Evolutionary conservation across 2,888 invertebrate genomes (phyloP).

Genomic region (Hanleya hanleyi): DNA sequence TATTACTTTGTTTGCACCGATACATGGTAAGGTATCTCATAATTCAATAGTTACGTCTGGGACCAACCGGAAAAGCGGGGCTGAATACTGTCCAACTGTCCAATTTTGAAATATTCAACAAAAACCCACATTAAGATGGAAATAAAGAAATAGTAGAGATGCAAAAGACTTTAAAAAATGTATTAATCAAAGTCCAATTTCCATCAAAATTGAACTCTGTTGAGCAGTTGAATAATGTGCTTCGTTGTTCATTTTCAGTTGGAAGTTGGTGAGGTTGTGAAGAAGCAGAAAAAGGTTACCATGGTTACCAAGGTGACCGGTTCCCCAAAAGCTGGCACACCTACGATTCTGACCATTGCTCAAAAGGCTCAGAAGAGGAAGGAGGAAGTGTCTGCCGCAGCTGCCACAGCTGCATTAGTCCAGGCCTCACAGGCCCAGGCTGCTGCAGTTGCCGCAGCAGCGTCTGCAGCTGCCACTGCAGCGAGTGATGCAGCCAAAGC

Average conservation of each 20-base stretch:
- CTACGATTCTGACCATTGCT: neutral
- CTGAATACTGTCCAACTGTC: no score
- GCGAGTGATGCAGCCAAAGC: conserved; percentile 19
- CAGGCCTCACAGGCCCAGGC: conserved; percentile 13
- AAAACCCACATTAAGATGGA: no score
- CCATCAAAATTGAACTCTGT: no score
- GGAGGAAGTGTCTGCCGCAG: neutral
- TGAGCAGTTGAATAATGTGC: no score
- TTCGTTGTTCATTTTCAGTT: conserved; percentile 41
- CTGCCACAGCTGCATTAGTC: neutral
- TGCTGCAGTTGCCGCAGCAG: conserved; percentile 18
- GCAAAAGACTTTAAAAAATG: no score
- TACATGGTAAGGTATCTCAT: no score
- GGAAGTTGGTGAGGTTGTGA: conserved; percentile 53
- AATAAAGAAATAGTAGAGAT: no score
- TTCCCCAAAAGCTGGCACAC: conserved; percentile 2
- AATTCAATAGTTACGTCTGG: no score
- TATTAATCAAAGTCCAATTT: no score
- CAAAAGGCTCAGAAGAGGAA: neutral
- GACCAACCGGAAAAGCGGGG: no score
- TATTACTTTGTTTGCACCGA: no score
- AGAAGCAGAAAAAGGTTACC: conserved; percentile 41
- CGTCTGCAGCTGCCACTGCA: conserved; percentile 1
- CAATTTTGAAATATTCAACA: no score
- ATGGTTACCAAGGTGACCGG: conserved; percentile 1